These are phyloP conservation scores for Chaetodon auriga DNA, from an alignment of 2,113 vertebrate species.

Conservation along the genomic window DNA sequence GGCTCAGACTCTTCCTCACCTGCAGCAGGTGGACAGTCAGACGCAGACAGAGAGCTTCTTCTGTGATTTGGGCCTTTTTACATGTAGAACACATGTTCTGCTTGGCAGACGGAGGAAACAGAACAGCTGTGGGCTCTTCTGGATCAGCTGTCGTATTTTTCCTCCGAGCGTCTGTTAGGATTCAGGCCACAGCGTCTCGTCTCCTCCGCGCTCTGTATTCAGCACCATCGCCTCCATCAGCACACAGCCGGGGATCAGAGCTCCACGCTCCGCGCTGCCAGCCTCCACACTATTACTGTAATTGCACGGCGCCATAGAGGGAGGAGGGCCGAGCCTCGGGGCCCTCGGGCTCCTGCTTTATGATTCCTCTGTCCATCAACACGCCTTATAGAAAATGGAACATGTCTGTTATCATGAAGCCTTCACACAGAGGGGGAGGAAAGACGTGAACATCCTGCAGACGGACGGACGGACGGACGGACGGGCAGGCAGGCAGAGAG, in stretches of 20 bases:
- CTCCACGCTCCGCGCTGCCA: constrained; percentile 39
- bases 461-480: too few species aligned
- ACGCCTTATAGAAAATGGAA: not conserved
- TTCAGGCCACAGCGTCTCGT: constrained; percentile 33
- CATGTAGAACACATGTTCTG: not conserved
- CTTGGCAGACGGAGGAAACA: too few species aligned
- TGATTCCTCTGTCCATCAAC: constrained; percentile 26
- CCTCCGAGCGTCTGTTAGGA: constrained; percentile 50
- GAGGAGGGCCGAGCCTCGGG: constrained; percentile 24
- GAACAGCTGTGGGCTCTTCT: not conserved
- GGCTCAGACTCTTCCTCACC: too few species aligned
- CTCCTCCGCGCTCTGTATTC: constrained; percentile 60
- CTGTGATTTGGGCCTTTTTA: not conserved
- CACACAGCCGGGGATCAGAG: constrained; percentile 50
- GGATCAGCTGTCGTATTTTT: not conserved
- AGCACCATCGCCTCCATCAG: constrained; percentile 50
- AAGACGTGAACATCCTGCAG: not conserved
- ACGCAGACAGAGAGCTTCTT: not conserved
- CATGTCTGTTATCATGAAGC: not conserved
- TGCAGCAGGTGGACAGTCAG: too few species aligned
- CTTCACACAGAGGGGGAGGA: not conserved
- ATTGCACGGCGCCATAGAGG: constrained; percentile 36
- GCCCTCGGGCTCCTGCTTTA: constrained; percentile 29
- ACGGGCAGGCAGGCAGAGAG: too few species aligned
- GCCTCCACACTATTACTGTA: constrained; percentile 51